Evolutionary conservation across 1,140 invertebrate species (phyloP).

Genomic region (Trichomalopsis sarcophagae): DNA sequence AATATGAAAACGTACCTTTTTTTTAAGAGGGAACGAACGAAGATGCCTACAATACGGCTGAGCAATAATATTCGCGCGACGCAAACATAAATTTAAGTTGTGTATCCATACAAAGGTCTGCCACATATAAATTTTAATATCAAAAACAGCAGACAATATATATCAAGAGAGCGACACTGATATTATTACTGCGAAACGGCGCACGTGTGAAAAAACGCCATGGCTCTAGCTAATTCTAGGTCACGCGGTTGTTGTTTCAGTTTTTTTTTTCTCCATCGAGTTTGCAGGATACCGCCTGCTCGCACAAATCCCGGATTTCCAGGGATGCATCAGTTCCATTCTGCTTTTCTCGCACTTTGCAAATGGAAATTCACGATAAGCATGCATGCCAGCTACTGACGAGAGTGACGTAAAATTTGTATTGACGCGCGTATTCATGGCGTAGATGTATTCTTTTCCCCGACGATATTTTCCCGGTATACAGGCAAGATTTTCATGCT

Average conservation of each 20-base stretch:
- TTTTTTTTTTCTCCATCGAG: constrained; percentile 16
- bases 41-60: neutral
- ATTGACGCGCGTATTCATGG: neutral
- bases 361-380: constrained; percentile 20
- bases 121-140: neutral
- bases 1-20: neutral
- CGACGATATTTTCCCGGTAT: neutral
- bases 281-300: neutral
- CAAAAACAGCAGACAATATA: too few species aligned
- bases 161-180: neutral
- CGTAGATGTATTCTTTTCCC: neutral
- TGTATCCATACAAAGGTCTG: too few species aligned
- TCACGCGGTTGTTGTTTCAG: neutral
- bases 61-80: neutral
- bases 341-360: neutral
- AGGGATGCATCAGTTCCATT: constrained; percentile 3
- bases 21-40: neutral
- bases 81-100: neutral
- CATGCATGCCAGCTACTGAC: neutral
- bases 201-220: neutral
- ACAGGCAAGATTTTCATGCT: neutral
- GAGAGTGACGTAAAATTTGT: constrained; percentile 3
- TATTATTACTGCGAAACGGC: neutral
- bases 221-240: neutral
- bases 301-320: constrained; percentile 1